Evolutionary conservation across 2,888 invertebrate genomes (phyloP).

Genomic region (Caenorhabditis uteleia): DNA sequence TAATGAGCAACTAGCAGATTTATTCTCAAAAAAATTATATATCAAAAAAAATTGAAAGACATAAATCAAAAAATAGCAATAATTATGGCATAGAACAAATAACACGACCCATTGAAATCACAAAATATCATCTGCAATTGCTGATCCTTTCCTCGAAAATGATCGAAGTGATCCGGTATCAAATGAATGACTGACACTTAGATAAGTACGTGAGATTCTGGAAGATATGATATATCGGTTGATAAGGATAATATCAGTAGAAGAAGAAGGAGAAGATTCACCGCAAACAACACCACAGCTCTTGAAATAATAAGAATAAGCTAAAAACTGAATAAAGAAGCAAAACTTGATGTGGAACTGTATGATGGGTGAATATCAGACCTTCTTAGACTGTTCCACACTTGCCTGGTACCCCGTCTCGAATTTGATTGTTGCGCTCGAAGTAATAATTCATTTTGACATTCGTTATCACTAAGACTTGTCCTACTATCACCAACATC

Average conservation of each 20-base stretch:
- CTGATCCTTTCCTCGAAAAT: conserved; percentile 63
- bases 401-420: conserved; percentile 46
- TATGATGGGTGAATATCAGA: conserved; percentile 7
- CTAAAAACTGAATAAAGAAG: background rate
- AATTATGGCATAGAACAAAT: too few relatives aligned
- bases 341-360: background rate
- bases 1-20: too few relatives aligned
- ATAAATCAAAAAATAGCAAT: too few relatives aligned
- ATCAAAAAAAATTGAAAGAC: too few relatives aligned
- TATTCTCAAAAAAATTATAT: too few relatives aligned
- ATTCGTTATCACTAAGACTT: conserved; percentile 61
- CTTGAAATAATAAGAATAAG: background rate
- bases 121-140: conserved; percentile 48
- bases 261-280: conserved; percentile 12
- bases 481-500: conserved; percentile 64
- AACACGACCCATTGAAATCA: too few relatives aligned
- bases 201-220: conserved; percentile 59
- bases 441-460: conserved; percentile 42
- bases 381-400: conserved; percentile 45
- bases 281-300: conserved; percentile 28
- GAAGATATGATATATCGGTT: conserved; percentile 5
- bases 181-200: conserved; percentile 64
- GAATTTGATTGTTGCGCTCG: conserved; percentile 45
- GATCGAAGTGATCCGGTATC: conserved; percentile 65
- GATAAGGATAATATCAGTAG: background rate